Percentiles rank a stretch among this genome's conserved stretches.
phyloP scores from a whole-genome alignment of 2,797 vertebrate genomes.

The Hyperoplus immaculatus region DNA sequence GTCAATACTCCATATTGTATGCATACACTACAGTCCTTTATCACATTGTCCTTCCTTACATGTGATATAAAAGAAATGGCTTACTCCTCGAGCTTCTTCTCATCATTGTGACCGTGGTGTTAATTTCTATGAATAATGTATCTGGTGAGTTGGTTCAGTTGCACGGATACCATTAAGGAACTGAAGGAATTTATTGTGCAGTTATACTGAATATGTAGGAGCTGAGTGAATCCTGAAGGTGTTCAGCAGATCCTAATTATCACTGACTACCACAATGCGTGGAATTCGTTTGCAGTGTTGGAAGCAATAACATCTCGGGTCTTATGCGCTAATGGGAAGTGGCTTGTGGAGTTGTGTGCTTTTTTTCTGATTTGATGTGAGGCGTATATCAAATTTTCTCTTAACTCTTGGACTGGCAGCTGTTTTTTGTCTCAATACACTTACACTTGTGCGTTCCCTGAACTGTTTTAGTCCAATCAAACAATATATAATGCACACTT shows the following conservation, averaged over 20 bases:
- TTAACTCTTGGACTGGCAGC: constrained; percentile 62
- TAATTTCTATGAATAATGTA: constrained; percentile 66
- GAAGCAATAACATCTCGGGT: constrained; percentile 71
- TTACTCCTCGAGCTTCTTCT: constrained; percentile 37
- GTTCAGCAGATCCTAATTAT: constrained; percentile 75
- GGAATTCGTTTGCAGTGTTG: constrained; percentile 81
- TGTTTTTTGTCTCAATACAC: constrained; percentile 66
- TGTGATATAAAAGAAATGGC: constrained; percentile 12
- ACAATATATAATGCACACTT: constrained; percentile 9
- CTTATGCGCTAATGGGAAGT: constrained; percentile 72
- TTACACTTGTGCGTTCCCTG: constrained; percentile 34
- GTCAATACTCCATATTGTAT: constrained; percentile 48
- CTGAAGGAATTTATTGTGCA: constrained; percentile 56
- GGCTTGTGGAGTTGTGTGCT: constrained; percentile 70
- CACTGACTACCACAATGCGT: constrained; percentile 75
- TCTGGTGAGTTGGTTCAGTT: constrained; percentile 53
- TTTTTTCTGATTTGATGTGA: constrained; percentile 74
- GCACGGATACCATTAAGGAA: constrained; percentile 57
- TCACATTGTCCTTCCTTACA: constrained; percentile 27
- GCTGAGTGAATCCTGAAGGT: constrained; percentile 65
- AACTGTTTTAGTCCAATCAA: no score
- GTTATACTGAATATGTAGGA: constrained; percentile 67
- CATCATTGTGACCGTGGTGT: constrained; percentile 31
- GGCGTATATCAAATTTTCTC: constrained; percentile 64
- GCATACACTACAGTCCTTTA: constrained; percentile 27